A percentile compares a stretch with the other conserved stretches of the same genome.
phyloP scores from a whole-genome alignment of 2,888 invertebrate genomes.

The Laspeyria flexula region DNA sequence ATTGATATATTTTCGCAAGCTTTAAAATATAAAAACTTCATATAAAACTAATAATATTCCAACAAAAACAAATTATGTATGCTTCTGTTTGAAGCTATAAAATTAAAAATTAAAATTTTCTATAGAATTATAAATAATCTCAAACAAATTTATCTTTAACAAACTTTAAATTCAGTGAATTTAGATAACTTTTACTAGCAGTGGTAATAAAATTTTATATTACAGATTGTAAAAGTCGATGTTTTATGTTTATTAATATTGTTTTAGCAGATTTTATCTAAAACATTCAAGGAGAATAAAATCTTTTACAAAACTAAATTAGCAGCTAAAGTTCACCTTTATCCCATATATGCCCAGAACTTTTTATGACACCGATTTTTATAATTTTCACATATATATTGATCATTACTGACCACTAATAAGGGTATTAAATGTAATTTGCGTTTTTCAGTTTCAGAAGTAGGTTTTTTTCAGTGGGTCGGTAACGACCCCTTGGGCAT shows the following conservation, averaged over 20 bases:
- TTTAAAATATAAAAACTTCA: too few species aligned
- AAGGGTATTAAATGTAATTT: too few species aligned
- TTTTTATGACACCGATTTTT: too few species aligned
- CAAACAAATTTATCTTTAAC: constrained; percentile 25
- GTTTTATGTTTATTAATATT: constrained; percentile 6
- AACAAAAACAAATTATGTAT: constrained; percentile 12
- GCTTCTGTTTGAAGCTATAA: constrained; percentile 14
- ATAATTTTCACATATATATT: too few species aligned
- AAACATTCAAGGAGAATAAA: background rate
- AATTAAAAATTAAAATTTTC: constrained; percentile 4
- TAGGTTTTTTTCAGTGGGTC: too few species aligned
- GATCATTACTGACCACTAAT: too few species aligned
- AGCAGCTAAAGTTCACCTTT: background rate
- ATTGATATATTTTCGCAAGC: too few species aligned
- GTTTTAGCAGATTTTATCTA: constrained; percentile 1
- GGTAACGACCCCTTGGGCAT: too few species aligned
- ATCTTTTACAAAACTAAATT: background rate
- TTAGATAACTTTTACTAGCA: constrained; percentile 30
- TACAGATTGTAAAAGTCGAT: background rate
- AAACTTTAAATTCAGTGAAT: constrained; percentile 24
- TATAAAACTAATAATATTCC: too few species aligned
- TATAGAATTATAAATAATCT: constrained; percentile 29
- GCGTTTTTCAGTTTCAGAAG: too few species aligned
- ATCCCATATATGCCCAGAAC: too few species aligned
- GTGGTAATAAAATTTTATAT: constrained; percentile 27